These are phyloP conservation scores for Tribolium madens DNA, from an alignment of 1,140 invertebrate species.

Conservation along the genomic window DNA sequence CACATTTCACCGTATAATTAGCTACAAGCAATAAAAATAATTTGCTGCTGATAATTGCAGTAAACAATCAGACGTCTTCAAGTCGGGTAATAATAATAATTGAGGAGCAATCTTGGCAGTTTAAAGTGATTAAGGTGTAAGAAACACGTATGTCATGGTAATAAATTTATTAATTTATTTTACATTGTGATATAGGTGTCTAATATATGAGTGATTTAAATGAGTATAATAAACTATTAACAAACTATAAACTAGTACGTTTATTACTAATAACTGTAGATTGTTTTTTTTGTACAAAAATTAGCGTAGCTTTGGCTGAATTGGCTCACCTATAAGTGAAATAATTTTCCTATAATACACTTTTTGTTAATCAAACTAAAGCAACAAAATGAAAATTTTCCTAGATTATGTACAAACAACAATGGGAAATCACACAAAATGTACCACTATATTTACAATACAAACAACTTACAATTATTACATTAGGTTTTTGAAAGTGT, in stretches of 20 bases:
- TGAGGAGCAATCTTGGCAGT: background rate
- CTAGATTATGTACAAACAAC: slow-evolving; percentile 43
- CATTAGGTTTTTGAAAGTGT: background rate
- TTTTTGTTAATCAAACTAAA: slow-evolving; percentile 5
- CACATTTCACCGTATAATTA: slow-evolving; percentile 33
- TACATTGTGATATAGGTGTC: slow-evolving; percentile 40
- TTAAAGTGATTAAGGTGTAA: background rate
- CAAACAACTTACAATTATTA: slow-evolving; percentile 12
- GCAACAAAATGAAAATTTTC: slow-evolving; percentile 27
- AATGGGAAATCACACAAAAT: slow-evolving; percentile 39
- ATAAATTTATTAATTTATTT: slow-evolving; percentile 43
- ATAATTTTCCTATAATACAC: slow-evolving; percentile 16
- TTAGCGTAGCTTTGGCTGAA: slow-evolving; percentile 39
- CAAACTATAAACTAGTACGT: slow-evolving; percentile 43
- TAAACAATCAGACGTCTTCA: background rate
- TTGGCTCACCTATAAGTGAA: slow-evolving; percentile 22
- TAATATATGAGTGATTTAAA: slow-evolving; percentile 39
- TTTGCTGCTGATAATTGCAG: background rate
- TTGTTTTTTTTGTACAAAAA: slow-evolving; percentile 28
- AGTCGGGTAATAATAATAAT: background rate
- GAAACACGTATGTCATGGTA: slow-evolving; percentile 1
- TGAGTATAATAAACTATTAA: slow-evolving; percentile 34
- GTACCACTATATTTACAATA: slow-evolving; percentile 35
- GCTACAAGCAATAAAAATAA: slow-evolving; percentile 17
- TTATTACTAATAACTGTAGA: slow-evolving; percentile 12